These are phyloP conservation scores for Aeoliscus strigatus DNA, from an alignment of 2,797 vertebrate genomes.

Conservation along the genomic window DNA sequence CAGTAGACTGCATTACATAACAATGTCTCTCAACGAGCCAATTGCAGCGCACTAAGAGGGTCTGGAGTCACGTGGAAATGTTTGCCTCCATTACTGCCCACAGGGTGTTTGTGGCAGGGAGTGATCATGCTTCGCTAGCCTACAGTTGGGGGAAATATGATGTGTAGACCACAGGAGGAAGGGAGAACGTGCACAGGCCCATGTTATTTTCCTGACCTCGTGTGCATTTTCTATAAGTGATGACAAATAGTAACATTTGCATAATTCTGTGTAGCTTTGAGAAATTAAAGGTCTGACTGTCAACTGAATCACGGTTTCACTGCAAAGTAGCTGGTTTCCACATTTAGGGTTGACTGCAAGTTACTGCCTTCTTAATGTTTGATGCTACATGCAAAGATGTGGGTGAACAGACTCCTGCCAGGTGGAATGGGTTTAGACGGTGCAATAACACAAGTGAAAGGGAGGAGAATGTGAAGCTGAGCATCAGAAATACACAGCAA, in stretches of 20 bases:
- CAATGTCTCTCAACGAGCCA: constrained; percentile 35
- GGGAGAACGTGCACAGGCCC: constrained; percentile 11
- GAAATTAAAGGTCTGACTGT: constrained; percentile 10
- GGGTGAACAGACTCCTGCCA: constrained; percentile 26
- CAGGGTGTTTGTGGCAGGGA: constrained; percentile 41
- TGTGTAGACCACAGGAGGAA: constrained; percentile 27
- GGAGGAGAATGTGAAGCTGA: constrained; percentile 6
- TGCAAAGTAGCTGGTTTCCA: constrained; percentile 15
- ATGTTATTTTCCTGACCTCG: constrained; percentile 1
- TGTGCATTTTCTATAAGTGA: constrained; percentile 2
- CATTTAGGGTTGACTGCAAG: constrained; percentile 20
- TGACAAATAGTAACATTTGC: constrained; percentile 35
- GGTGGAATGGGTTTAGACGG: constrained; percentile 23
- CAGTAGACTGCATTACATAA: constrained; percentile 58
- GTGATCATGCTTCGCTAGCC: constrained; percentile 49
- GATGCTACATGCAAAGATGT: constrained; percentile 26
- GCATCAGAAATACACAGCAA: constrained; percentile 16
- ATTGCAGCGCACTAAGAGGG: constrained; percentile 46
- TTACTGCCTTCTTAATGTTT: constrained; percentile 32
- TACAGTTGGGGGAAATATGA: constrained; percentile 44
- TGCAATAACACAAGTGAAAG: constrained; percentile 1
- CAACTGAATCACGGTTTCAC: constrained; percentile 16
- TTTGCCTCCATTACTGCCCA: constrained; percentile 50
- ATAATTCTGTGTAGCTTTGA: constrained; percentile 10
- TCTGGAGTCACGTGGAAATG: constrained; percentile 48